Evolutionary conservation across 1,140 invertebrate genomes (phyloP), one percentile per base, ranked within the genome.

Genomic region (Hypsibius dujardini): DNA sequence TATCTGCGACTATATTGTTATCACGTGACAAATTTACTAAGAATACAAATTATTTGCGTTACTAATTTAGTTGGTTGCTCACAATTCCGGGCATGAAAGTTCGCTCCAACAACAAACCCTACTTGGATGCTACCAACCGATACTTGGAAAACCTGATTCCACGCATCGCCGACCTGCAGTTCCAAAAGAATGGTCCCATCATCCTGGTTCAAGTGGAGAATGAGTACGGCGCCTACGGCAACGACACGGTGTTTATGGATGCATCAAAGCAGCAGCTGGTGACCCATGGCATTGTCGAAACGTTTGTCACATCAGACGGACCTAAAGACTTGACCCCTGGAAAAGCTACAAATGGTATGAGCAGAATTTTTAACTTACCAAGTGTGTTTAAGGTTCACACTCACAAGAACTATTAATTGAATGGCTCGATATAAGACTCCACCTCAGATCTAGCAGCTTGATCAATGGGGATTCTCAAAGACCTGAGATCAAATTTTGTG

Each of bases 141-240:
- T 85, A 80, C 73, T 83, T 84, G 72, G 76, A 77, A 46, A 74
- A 80, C 47, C 75, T 85, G 0, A 74, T 85, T 2, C 79, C 80
- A 45, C 75, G 76, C 70, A 74, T 85, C 12, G 75, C 76, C 28
- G 78, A 82, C 71, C 74, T 84, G 15, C 83, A 84, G 77, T 82
- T 83, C 75, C 78, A 76, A 0, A 77, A 80, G 47, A 83, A 83
- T 3, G 85, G 85, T 3, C 82, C 84, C 1, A 84, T 86, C 70
- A 83, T 86, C 47, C 81, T 79, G 45, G 74, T 79, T 1, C 81
- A 84, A 76, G 77, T 85, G 72, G 84, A 85, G 76, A 85, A 85
- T 76, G 84, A 85, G 74, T 85, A 83, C 74, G 83, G 80, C 46
- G 77, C 78, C 3, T 79, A 79, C 72, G 76, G 77, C 42, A 72